Evolutionary conservation across 2,888 invertebrate species (phyloP).

Genomic region (Harpalus rufipes): DNA sequence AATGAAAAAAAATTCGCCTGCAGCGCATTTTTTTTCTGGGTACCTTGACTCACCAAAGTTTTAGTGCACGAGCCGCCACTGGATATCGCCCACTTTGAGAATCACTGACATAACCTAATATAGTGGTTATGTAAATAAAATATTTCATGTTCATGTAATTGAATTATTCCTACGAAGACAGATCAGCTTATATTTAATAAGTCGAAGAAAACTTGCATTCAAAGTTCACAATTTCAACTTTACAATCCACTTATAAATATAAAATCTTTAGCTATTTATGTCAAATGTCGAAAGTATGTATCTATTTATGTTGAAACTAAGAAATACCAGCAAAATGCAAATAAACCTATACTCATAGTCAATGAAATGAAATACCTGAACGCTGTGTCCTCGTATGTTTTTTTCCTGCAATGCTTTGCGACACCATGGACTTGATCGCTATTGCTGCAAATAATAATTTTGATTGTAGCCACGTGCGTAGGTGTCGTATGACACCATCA

Average conservation of each 20-base stretch:
- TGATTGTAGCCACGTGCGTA: conserved; percentile 63
- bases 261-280: neutral
- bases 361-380: neutral
- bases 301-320: conserved; percentile 17
- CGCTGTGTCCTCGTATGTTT: conserved; percentile 9
- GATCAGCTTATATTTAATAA: too few species aligned
- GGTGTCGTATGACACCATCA: conserved; percentile 62
- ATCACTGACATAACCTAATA: too few species aligned
- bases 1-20: too few species aligned
- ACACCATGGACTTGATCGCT: neutral
- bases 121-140: too few species aligned
- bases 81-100: too few species aligned
- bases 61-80: too few species aligned
- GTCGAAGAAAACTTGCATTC: too few species aligned
- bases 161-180: too few species aligned
- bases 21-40: too few species aligned
- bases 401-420: conserved; percentile 12
- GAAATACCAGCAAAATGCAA: conserved; percentile 29
- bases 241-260: neutral
- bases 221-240: too few species aligned
- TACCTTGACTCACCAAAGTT: too few species aligned
- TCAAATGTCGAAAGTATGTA: conserved; percentile 6
- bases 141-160: too few species aligned
- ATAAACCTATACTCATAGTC: neutral
- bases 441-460: conserved; percentile 61